Evolutionary conservation across 2,888 invertebrate species (phyloP), one percentile per base, ranked within the genome.

Genomic region (Furcula furcula): DNA sequence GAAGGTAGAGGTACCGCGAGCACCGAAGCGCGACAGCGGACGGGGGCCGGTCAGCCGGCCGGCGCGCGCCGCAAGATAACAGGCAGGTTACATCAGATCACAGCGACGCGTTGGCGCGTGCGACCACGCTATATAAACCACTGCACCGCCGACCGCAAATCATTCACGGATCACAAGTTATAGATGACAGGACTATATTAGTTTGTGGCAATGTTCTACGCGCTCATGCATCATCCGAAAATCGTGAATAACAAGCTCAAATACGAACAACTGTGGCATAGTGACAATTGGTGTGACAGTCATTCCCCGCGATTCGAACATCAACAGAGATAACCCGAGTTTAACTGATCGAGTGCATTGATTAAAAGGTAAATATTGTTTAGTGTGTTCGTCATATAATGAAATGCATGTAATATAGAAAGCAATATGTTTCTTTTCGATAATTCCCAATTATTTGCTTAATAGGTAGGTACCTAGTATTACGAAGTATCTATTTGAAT

Each of bases 171-270:
- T 77, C 61, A 59, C 63, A 65, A 68, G 65, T 76, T 54, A 68
- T 82, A 74, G 63, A 87, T 87, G 84, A 78, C 68, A 72, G 75
- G 64, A 72, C 75, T 46, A 69, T 76, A 72, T 63, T 83, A 82
- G 64, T 70, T 79, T 59, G 87, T 87, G 84, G 87, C 82, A 86
- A 87, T 88, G 88, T 74, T 84, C 80, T 77, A 73, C 84, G 76
- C 77, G 77, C 79, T 71, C 82, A 81, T 85, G 85, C 65, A 77
- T 80, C 58, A 73, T 65, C 59, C 66, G 66, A 64, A 69, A 63
- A 65, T 66, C 59, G 69, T 73, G 59, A 75, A 71, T 65, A 73
- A 65, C 57, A 71, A 76, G 67, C 65, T 66, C 27, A 68, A 76
- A 62, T 73, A 77, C 79, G 82, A 82, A 78, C 85, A 84, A 78